A percentile compares a stretch with the other conserved stretches of the same genome.
phyloP scores from a whole-genome alignment of 2,113 vertebrate genomes.

The Laterallus jamaicensis region DNA sequence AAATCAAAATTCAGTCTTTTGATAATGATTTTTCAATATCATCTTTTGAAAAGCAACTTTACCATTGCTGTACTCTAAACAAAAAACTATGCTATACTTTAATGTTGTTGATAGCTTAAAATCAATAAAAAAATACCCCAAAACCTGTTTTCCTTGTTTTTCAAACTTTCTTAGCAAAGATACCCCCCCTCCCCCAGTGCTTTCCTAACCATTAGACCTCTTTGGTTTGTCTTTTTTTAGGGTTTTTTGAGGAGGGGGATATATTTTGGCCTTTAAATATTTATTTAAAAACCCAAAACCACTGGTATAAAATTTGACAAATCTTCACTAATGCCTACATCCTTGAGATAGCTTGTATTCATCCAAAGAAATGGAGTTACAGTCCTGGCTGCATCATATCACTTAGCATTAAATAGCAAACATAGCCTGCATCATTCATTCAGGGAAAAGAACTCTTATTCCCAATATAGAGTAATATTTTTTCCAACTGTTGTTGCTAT shows the following conservation, averaged over 20 bases:
- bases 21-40: background rate
- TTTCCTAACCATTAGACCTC: background rate
- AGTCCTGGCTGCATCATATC: background rate
- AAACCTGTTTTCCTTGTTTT: background rate
- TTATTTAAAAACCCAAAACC: background rate
- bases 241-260: fast-evolving
- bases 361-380: background rate
- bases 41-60: background rate
- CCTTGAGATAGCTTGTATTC: background rate
- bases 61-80: background rate
- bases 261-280: background rate
- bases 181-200: background rate
- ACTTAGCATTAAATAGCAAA: background rate
- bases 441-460: background rate
- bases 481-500: background rate
- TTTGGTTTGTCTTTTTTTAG: too few species aligned
- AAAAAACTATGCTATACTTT: background rate
- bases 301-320: background rate
- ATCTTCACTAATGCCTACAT: background rate
- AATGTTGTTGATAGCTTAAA: background rate
- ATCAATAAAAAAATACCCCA: background rate
- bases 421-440: background rate
- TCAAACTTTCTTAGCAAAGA: background rate
- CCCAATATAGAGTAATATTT: background rate
- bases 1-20: background rate